Conservation (phyloP, 2,113 vertebrate genomes). For the Oreotrochilus melanogaster region DNA sequence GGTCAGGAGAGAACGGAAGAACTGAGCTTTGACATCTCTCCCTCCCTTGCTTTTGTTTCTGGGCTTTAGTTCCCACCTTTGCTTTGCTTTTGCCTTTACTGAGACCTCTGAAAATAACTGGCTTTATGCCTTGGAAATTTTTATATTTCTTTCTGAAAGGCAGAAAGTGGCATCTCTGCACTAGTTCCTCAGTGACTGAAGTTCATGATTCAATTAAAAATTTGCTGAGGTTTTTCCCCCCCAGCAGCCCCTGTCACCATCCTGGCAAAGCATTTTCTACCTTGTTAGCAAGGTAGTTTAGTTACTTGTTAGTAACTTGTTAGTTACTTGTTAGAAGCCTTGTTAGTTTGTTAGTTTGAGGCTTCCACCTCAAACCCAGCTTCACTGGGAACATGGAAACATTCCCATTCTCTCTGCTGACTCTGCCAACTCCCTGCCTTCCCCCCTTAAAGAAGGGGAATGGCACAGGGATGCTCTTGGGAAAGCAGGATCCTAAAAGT, state of each 20-base stretch:
- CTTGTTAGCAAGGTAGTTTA: not conserved
- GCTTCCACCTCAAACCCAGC: not conserved
- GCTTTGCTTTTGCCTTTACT: not conserved
- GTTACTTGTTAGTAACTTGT: no score
- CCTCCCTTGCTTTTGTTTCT: not conserved
- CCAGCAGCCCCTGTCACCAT: not conserved
- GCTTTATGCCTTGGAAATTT: not conserved
- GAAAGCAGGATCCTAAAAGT: accelerated
- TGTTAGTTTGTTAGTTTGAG: no score
- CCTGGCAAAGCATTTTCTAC: not conserved
- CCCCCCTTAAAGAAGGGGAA: accelerated
- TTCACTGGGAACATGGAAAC: not conserved
- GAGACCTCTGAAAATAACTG: not conserved
- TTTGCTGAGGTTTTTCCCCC: not conserved
- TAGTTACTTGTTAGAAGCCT: no score
- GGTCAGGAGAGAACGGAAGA: not conserved
- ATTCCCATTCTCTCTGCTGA: not conserved
- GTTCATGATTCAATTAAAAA: not conserved
- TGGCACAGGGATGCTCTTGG: accelerated
- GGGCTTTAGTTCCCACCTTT: not conserved
- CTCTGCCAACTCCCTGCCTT: not conserved
- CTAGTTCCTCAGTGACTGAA: not conserved
- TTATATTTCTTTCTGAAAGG: not conserved
- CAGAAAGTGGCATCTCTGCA: not conserved
- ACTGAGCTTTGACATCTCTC: not conserved